Percentiles rank a stretch among this genome's conserved stretches.
phyloP scores from a whole-genome alignment of 2,113 vertebrate species.

The Vimba vimba region DNA sequence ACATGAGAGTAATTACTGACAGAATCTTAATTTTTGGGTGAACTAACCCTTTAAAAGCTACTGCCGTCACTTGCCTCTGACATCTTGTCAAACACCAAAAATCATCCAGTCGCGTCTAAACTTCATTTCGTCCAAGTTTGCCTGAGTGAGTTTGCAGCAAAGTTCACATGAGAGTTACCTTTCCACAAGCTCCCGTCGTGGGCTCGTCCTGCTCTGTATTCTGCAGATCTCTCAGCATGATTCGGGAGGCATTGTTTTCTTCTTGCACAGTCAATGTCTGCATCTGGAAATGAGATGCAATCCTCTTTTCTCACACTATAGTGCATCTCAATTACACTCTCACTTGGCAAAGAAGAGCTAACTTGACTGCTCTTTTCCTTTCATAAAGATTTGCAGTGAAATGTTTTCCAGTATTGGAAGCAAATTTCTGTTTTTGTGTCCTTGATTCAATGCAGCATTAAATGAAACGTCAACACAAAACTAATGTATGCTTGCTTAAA shows the following conservation, averaged over 20 bases:
- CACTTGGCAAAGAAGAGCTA: not conserved
- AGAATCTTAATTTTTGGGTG: no score
- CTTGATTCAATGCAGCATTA: not conserved
- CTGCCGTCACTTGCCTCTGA: not conserved
- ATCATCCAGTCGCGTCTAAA: not conserved
- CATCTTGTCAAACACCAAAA: conserved; percentile 26
- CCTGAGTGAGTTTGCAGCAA: conserved; percentile 27
- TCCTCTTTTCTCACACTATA: conserved; percentile 14
- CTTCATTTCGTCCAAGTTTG: conserved; percentile 3
- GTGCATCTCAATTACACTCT: conserved; percentile 19
- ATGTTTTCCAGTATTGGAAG: not conserved
- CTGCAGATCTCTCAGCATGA: not conserved
- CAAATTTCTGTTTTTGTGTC: not conserved
- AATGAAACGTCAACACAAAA: not conserved
- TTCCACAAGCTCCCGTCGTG: not conserved
- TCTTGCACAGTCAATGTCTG: conserved; percentile 29
- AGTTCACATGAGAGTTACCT: conserved; percentile 19
- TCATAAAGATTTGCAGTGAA: not conserved
- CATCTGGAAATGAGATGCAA: conserved; percentile 17
- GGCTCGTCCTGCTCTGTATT: conserved; percentile 11
- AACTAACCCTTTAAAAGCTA: conserved; percentile 9
- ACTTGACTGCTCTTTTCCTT: not conserved
- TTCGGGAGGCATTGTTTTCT: conserved; percentile 17
- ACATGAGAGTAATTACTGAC: no score
- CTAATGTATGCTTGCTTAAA: not conserved